Evolutionary conservation across 2,888 invertebrate species (phyloP).

Genomic region (Andrena flavipes): DNA sequence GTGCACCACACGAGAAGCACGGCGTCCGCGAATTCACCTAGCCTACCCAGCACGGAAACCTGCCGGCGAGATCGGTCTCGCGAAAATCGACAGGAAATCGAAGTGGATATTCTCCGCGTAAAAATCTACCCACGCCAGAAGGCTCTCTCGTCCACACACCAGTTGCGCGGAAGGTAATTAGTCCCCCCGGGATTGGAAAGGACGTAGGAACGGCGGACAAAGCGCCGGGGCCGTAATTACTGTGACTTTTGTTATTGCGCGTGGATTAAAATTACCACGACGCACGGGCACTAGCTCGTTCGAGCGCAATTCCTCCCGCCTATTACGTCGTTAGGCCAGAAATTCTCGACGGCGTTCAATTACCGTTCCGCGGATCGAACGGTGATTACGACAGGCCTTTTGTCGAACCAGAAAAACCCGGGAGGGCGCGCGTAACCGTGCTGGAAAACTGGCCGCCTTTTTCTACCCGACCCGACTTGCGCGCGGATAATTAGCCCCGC

Average conservation of each 20-base stretch:
- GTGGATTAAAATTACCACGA: constrained; percentile 33
- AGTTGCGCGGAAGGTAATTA: constrained; percentile 4
- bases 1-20: constrained; percentile 22
- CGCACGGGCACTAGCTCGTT: not conserved
- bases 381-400: constrained; percentile 31
- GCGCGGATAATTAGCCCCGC: constrained; percentile 50
- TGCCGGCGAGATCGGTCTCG: not conserved
- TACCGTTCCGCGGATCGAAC: constrained; percentile 24
- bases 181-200: not conserved
- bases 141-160: not conserved
- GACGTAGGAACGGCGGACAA: not conserved
- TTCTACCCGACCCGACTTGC: not conserved
- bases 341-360: constrained; percentile 31
- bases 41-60: not conserved
- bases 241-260: constrained; percentile 28
- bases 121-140: not conserved
- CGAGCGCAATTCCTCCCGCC: constrained; percentile 1
- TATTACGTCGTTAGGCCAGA: constrained; percentile 29
- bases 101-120: not conserved
- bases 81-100: not conserved
- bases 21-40: not conserved
- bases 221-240: constrained; percentile 17
- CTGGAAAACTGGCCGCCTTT: constrained; percentile 19
- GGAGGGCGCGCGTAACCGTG: constrained; percentile 12
- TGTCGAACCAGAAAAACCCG: constrained; percentile 41